These are phyloP conservation scores for Holacanthus passer DNA, from an alignment of 2,113 vertebrate genomes.

Conservation along the genomic window DNA sequence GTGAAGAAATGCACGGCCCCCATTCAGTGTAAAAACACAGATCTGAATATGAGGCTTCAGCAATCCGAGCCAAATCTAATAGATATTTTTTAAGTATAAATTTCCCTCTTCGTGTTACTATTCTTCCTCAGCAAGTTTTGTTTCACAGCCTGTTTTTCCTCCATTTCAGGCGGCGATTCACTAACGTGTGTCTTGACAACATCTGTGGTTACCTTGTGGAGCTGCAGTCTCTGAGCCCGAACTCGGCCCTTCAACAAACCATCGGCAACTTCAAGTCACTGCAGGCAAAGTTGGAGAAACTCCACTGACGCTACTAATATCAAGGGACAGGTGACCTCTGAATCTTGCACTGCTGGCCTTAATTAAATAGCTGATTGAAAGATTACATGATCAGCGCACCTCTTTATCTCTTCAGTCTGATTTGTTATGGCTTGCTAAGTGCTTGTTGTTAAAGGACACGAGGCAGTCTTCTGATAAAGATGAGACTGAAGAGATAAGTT, in stretches of 20 bases:
- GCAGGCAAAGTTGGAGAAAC: conserved; percentile 94
- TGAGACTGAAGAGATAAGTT: conserved; percentile 33
- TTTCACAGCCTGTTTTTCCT: not conserved
- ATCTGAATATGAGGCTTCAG: not conserved
- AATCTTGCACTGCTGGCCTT: conserved; percentile 40
- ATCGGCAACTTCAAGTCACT: conserved; percentile 95
- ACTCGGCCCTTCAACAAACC: conserved; percentile 86
- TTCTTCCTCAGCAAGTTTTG: no score
- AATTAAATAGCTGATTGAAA: conserved; percentile 35
- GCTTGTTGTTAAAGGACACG: not conserved
- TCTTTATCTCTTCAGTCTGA: not conserved
- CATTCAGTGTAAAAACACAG: not conserved
- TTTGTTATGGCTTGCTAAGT: not conserved
- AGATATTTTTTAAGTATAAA: not conserved
- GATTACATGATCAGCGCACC: conserved; percentile 5
- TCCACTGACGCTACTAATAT: conserved; percentile 83
- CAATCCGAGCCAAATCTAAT: not conserved
- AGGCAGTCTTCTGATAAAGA: conserved; percentile 4
- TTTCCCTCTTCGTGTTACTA: not conserved
- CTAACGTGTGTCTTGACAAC: conserved; percentile 94
- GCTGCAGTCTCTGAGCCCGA: conserved; percentile 94
- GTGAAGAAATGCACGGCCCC: not conserved
- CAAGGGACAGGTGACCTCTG: conserved; percentile 28
- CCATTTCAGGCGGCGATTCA: conserved; percentile 89
- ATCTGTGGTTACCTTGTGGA: conserved; percentile 96